phyloP scores from a whole-genome alignment of 2,113 vertebrate species.

The Rafetus swinhoei region DNA sequence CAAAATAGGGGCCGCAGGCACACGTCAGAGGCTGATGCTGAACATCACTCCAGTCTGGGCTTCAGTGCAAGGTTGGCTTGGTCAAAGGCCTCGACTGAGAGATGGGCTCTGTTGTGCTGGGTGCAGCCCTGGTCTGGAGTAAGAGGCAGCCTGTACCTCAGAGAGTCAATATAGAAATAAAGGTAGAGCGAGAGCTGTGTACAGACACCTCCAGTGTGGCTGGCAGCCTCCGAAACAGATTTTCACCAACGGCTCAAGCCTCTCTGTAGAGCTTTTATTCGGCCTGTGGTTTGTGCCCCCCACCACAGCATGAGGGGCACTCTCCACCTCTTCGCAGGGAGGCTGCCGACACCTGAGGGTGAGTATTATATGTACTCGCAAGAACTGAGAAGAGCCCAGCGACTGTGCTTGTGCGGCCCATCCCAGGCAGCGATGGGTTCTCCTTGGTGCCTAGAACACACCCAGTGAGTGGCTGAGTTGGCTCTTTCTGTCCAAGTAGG shows the following conservation, averaged over 20 bases:
- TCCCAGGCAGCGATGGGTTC: background rate
- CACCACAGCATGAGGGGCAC: fast-evolving
- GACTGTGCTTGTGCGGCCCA: background rate
- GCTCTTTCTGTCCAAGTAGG: background rate
- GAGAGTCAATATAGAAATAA: background rate
- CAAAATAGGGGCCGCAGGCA: background rate
- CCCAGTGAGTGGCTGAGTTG: background rate
- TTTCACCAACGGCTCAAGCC: background rate
- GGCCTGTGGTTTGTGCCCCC: background rate
- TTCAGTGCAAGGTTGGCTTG: background rate
- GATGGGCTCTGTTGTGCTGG: background rate
- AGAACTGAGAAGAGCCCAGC: background rate
- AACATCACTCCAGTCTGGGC: background rate
- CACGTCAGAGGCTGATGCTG: background rate
- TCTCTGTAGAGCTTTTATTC: background rate
- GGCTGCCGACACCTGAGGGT: background rate
- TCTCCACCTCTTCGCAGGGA: fast-evolving
- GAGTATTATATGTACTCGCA: background rate
- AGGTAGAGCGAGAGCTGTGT: background rate
- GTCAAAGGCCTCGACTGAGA: background rate
- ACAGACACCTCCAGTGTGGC: background rate
- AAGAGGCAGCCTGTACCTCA: background rate
- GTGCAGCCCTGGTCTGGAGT: background rate
- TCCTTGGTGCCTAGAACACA: background rate
- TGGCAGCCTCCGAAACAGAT: background rate